phyloP scores from a whole-genome alignment of 2,888 invertebrate species.

The Lissonota sp. region DNA sequence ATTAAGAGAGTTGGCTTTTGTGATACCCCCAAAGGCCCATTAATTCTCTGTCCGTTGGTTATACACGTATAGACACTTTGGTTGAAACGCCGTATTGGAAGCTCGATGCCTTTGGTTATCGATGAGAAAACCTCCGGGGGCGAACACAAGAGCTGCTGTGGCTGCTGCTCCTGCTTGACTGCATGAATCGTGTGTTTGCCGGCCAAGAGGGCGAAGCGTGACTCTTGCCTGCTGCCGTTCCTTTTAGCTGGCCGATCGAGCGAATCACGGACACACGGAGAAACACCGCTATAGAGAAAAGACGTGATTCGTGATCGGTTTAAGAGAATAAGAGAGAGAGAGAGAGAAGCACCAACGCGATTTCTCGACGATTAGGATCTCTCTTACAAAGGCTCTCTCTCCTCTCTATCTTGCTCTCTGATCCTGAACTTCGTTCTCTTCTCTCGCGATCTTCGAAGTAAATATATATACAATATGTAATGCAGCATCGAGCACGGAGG shows the following conservation, averaged over 20 bases:
- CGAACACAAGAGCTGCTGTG: constrained; percentile 48
- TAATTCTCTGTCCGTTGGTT: constrained; percentile 36
- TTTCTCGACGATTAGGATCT: constrained; percentile 66
- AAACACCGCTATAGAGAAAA: constrained; percentile 37
- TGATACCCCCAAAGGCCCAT: constrained; percentile 51
- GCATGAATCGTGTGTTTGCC: constrained; percentile 9
- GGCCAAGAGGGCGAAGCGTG: constrained; percentile 61
- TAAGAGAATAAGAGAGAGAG: constrained; percentile 53
- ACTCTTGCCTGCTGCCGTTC: constrained; percentile 58
- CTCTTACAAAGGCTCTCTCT: constrained; percentile 49
- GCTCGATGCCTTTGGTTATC: constrained; percentile 52
- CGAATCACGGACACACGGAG: constrained; percentile 37
- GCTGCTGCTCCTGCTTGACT: constrained; percentile 33
- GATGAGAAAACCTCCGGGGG: constrained; percentile 61
- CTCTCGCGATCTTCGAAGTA: constrained; percentile 28
- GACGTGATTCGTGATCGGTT: constrained; percentile 65
- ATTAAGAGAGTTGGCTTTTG: constrained; percentile 63
- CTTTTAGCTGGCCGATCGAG: constrained; percentile 58
- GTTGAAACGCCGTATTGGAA: constrained; percentile 16
- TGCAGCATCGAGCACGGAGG: constrained; percentile 40
- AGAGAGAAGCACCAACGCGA: constrained; percentile 58
- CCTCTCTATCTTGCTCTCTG: constrained; percentile 59
- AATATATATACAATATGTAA: constrained; percentile 15
- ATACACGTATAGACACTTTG: background rate
- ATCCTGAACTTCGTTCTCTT: constrained; percentile 56